Conservation (phyloP, 2,797 vertebrate species). For the Thunnus albacares region DNA sequence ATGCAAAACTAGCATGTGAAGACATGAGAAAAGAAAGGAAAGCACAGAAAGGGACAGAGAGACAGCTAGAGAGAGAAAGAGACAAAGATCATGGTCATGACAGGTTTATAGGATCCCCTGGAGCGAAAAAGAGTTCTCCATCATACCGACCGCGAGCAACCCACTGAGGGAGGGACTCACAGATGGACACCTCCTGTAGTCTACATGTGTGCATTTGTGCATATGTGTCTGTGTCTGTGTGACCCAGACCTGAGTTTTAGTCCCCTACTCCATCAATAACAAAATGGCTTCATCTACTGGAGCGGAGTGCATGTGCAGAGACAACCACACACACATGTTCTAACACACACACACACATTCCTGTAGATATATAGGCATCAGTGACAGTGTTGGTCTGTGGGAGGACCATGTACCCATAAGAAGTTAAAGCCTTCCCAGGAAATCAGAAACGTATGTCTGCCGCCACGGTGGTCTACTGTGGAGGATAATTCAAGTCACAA, state of each 20-base stretch:
- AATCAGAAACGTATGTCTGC: constrained; percentile 95
- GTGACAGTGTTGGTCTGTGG: constrained; percentile 87
- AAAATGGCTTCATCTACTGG: constrained; percentile 72
- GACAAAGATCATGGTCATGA: constrained; percentile 60
- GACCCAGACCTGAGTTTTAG: constrained; percentile 69
- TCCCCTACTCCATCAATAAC: constrained; percentile 76
- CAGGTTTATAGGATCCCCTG: constrained; percentile 86
- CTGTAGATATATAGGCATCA: constrained; percentile 85
- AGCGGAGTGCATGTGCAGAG: constrained; percentile 32
- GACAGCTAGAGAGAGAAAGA: constrained; percentile 36
- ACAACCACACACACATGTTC: constrained; percentile 27
- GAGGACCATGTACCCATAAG: constrained; percentile 91
- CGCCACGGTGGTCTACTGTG: constrained; percentile 90
- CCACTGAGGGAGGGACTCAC: constrained; percentile 72
- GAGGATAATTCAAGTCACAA: constrained; percentile 83
- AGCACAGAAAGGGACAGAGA: constrained; percentile 11
- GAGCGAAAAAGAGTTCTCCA: constrained; percentile 76
- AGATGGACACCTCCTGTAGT: constrained; percentile 74
- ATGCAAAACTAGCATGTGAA: constrained; percentile 15
- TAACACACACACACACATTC: constrained; percentile 54
- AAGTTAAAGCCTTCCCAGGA: constrained; percentile 90
- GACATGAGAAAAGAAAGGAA: constrained; percentile 6
- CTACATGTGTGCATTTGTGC: constrained; percentile 15
- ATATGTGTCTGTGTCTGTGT: constrained; percentile 44
- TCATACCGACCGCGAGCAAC: constrained; percentile 60